Base-by-base conservation (phyloP, 2,797 vertebrate genomes). In the Hylomyscus alleni region DNA sequence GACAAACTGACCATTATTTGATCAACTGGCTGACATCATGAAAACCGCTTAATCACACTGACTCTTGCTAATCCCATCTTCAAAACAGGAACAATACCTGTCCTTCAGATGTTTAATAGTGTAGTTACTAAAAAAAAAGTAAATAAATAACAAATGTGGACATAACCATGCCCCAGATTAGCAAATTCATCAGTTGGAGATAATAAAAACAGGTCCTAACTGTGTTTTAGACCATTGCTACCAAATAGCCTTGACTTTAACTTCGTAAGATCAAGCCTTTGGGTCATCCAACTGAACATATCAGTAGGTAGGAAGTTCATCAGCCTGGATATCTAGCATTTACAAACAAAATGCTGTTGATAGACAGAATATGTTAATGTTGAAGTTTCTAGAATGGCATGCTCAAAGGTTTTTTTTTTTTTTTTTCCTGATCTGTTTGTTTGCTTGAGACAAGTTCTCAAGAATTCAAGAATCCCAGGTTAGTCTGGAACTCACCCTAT, bases 301-400 rank as follows among this genome's bases (percentile, higher is more conserved):
- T 73, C 50, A 73, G 20, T 44, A 29, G 44, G 8, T 80, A 10
- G 22, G 1, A 56, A 19, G 10, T 7, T 44, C 67, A 37, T 34
- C 3, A 31, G 6, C 11, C 31, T 0, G 13, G 10, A 1, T 24
- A 84, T 77, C 72, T 84, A 26, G 52, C 67, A 93, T 83, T 87
- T 67, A 78, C 31, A 62, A 95, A 78, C 37, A 86, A 90, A 94
- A 88, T 26, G 40, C 17, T 82, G 50, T 34, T 76, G 67, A 83
- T 72, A 93, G 89, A 17, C 82, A 37, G 62, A 94, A 73, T 1
- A 58, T 89, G 17, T 72, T 40, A 84, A 47, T 40, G 6, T 44
- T 73, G 65, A 93, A 91, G 58, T 52, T 84, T 37, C 56, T 62
- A 40, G 69, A 34, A 69, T 50, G 44, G 56, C 67, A 58, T 87